Evolutionary conservation across 2,113 vertebrate species (phyloP).

Genomic region (Suricata suricatta): DNA sequence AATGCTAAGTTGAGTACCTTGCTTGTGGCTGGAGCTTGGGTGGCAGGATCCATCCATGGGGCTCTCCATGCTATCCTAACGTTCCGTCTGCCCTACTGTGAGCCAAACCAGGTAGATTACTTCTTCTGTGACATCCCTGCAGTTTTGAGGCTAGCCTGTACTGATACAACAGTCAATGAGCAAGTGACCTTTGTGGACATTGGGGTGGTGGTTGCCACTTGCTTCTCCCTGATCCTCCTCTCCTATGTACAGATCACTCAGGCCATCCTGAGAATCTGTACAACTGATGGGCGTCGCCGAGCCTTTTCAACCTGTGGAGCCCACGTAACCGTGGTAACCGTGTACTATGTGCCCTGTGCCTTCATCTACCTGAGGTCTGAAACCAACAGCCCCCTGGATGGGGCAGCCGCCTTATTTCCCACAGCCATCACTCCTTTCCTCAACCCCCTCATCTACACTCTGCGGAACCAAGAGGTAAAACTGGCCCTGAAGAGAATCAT

Average conservation of each 20-base stretch:
- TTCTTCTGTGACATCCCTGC: conserved; percentile 81
- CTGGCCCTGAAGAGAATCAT: conserved; percentile 63
- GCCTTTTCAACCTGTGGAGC: conserved; percentile 79
- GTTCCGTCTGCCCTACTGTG: conserved; percentile 77
- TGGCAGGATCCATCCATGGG: conserved; percentile 73
- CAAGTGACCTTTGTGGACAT: conserved; percentile 63
- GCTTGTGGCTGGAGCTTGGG: conserved; percentile 72
- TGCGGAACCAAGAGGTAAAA: conserved; percentile 77
- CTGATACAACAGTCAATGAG: conserved; percentile 67
- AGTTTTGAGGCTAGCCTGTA: conserved; percentile 76
- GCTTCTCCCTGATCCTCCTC: conserved; percentile 74
- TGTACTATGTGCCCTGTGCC: conserved; percentile 77
- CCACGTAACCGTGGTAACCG: conserved; percentile 69
- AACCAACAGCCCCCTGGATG: conserved; percentile 57
- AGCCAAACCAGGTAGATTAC: conserved; percentile 75
- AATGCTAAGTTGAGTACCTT: conserved; percentile 66
- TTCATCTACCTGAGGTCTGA: conserved; percentile 76
- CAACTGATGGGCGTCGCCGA: conserved; percentile 54
- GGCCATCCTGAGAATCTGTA: conserved; percentile 68
- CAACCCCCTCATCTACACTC: conserved; percentile 77
- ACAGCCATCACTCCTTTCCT: conserved; percentile 77
- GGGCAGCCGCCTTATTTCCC: conserved; percentile 73
- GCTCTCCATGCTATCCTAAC: conserved; percentile 72
- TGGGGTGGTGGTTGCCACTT: conserved; percentile 74
- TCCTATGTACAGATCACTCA: conserved; percentile 75